These are phyloP conservation scores for Drosophila sordidula DNA, from an alignment of 2,888 invertebrate species.

Conservation along the genomic window DNA sequence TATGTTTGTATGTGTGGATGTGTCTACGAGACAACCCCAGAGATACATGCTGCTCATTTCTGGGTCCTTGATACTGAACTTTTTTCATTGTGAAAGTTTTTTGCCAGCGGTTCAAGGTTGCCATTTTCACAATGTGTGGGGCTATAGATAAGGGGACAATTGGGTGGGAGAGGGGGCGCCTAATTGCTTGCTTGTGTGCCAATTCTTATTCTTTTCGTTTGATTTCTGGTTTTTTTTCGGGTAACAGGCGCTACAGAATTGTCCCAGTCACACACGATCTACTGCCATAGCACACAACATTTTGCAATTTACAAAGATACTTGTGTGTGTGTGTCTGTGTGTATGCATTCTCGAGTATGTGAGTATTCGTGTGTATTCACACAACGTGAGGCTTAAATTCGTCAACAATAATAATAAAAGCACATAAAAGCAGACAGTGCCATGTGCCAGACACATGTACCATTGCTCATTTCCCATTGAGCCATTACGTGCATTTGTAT, in stretches of 20 bases:
- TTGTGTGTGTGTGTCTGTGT: conserved; percentile 1
- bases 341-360: not conserved
- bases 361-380: not conserved
- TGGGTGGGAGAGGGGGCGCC: not conserved
- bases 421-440: conserved; percentile 32
- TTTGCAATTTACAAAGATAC: conserved; percentile 29
- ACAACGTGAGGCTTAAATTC: conserved; percentile 37
- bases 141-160: conserved; percentile 1
- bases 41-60: conserved; percentile 62
- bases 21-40: conserved; percentile 18
- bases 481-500: conserved; percentile 16
- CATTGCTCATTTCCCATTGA: conserved; percentile 11
- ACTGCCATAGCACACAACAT: not conserved
- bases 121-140: conserved; percentile 31
- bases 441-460: conserved; percentile 52
- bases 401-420: conserved; percentile 49
- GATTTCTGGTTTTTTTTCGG: conserved; percentile 33
- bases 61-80: conserved; percentile 79
- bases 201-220: conserved; percentile 10
- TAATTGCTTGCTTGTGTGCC: conserved; percentile 48
- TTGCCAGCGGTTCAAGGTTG: conserved; percentile 76
- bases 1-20: not conserved
- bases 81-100: conserved; percentile 80
- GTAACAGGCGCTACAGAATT: conserved; percentile 67
- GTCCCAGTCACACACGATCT: conserved; percentile 18